Conservation (phyloP, 2,113 vertebrate species). For the Ceuthmochares aereus region DNA sequence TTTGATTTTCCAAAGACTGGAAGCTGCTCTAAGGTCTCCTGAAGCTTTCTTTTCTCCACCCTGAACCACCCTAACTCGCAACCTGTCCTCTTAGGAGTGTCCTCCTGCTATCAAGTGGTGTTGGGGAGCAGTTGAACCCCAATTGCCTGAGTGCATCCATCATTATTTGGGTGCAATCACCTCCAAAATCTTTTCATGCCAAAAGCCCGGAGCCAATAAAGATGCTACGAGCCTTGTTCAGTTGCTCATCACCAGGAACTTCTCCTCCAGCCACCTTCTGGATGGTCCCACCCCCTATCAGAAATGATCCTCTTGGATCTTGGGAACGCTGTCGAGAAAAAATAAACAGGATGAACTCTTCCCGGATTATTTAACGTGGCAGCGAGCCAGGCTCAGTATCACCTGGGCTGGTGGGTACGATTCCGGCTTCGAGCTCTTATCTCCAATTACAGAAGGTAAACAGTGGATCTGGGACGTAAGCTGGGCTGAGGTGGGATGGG, state of each 20-base stretch:
- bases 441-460: not conserved
- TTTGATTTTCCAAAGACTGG: not conserved
- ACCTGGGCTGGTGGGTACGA: not conserved
- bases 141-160: accelerated
- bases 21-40: no score
- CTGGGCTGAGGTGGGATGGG: not conserved
- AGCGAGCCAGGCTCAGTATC: not conserved
- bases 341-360: not conserved
- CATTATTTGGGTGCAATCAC: not conserved
- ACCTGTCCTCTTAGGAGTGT: no score
- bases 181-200: not conserved
- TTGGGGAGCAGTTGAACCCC: not conserved
- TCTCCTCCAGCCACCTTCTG: not conserved
- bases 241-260: not conserved
- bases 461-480: not conserved
- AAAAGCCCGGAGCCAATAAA: not conserved
- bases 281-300: not conserved
- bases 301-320: accelerated
- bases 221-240: accelerated
- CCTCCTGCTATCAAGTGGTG: accelerated
- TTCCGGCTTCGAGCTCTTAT: not conserved
- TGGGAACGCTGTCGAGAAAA: not conserved
- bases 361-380: accelerated
- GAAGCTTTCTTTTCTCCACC: no score
- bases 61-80: no score